phyloP scores from a whole-genome alignment of 2,797 vertebrate species.

The Sparidentex hasta region DNA sequence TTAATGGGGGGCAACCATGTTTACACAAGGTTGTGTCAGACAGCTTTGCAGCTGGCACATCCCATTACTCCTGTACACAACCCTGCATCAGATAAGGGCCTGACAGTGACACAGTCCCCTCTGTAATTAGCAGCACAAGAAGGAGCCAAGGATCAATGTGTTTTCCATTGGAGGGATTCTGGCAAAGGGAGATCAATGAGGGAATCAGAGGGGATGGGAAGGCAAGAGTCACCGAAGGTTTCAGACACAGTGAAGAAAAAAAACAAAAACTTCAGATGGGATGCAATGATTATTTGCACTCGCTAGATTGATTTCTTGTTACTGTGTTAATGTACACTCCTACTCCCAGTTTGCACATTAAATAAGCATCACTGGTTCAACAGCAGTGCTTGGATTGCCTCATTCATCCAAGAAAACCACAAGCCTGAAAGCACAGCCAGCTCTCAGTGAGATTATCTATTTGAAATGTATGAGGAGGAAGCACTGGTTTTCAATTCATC shows the following conservation, averaged over 20 bases:
- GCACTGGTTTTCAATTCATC: conserved; percentile 59
- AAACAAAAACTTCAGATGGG: conserved; percentile 26
- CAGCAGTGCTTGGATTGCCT: conserved; percentile 31
- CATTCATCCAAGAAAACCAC: conserved; percentile 35
- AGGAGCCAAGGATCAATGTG: conserved; percentile 81
- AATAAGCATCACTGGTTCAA: conserved; percentile 52
- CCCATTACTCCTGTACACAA: conserved; percentile 72
- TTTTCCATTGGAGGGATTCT: conserved; percentile 76
- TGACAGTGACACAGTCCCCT: conserved; percentile 79
- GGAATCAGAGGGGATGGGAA: conserved; percentile 44
- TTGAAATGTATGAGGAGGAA: conserved; percentile 63
- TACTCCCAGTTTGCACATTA: conserved; percentile 61
- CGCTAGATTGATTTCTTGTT: conserved; percentile 68
- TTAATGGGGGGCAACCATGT: conserved; percentile 62
- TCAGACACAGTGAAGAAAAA: conserved; percentile 37
- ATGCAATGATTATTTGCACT: conserved; percentile 69
- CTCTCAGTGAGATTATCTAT: conserved; percentile 56
- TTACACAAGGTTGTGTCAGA: conserved; percentile 72
- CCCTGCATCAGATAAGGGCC: conserved; percentile 73
- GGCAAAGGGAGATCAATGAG: conserved; percentile 70
- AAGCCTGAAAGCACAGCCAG: conserved; percentile 40
- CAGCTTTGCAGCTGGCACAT: conserved; percentile 69
- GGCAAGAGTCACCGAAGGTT: conserved; percentile 52
- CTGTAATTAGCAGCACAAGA: conserved; percentile 82
- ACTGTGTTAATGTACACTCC: conserved; percentile 49